These are phyloP conservation scores for Heptranchias perlo DNA, from an alignment of 2,113 vertebrate genomes.

Conservation along the genomic window DNA sequence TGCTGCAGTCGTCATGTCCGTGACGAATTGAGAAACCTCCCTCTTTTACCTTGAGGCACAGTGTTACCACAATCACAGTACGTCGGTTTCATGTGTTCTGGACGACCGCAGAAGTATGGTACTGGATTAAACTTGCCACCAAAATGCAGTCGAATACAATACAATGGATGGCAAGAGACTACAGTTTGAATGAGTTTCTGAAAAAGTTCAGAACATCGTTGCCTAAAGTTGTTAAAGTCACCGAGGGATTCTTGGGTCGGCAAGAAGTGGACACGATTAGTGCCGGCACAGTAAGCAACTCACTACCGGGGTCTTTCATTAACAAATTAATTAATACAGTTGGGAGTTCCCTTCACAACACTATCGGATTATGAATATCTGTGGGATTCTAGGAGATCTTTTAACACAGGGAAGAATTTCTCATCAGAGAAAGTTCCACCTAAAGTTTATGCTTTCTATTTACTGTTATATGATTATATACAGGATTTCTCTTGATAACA, in stretches of 20 bases:
- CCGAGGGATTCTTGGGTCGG: conserved; percentile 41
- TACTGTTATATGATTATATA: no score
- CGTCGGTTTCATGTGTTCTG: neutral
- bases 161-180: neutral
- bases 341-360: neutral
- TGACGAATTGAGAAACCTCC: neutral
- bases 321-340: no score
- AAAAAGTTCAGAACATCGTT: conserved; percentile 26
- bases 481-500: no score
- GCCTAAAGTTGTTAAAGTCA: conserved; percentile 41
- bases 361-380: neutral
- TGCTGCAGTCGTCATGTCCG: neutral
- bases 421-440: no score
- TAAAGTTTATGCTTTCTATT: no score
- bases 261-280: conserved; percentile 41
- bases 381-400: no score
- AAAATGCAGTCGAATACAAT: conserved; percentile 37
- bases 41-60: no score
- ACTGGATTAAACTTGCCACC: neutral
- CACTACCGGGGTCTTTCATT: neutral
- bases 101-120: neutral
- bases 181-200: conserved; percentile 37
- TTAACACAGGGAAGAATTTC: no score
- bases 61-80: no score
- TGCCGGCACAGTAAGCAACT: conserved; percentile 36